phyloP scores from a whole-genome alignment of 1,140 invertebrate species.

The Pseudomyrmex flavicornis region DNA sequence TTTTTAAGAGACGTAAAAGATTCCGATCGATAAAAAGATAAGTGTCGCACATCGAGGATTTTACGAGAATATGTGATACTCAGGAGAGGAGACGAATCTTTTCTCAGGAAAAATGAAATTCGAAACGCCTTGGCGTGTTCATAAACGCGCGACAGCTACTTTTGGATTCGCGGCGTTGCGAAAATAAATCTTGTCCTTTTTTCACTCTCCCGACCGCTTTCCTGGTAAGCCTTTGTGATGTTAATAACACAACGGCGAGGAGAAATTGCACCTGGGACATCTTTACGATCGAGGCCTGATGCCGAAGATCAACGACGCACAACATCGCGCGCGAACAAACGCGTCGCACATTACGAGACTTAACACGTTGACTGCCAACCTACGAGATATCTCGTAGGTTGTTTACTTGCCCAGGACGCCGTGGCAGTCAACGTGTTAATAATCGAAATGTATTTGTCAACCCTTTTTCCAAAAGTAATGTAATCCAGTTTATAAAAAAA shows the following conservation, averaged over 20 bases:
- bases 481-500: slow-evolving; percentile 27
- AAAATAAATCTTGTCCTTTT: slow-evolving; percentile 47
- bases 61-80: not conserved
- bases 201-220: not conserved
- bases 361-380: too few relatives aligned
- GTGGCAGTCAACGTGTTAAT: too few relatives aligned
- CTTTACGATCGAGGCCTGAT: slow-evolving; percentile 38
- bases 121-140: slow-evolving; percentile 9
- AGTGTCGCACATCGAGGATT: not conserved
- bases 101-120: slow-evolving; percentile 21
- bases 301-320: slow-evolving; percentile 24
- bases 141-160: slow-evolving; percentile 21
- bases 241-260: slow-evolving; percentile 35
- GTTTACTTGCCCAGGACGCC: too few relatives aligned
- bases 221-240: slow-evolving; percentile 37
- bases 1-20: not conserved
- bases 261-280: slow-evolving; percentile 44
- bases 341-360: slow-evolving; percentile 39
- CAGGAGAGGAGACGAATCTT: not conserved
- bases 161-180: slow-evolving; percentile 44
- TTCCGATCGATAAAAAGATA: not conserved
- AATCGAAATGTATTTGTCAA: slow-evolving; percentile 40
- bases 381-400: too few relatives aligned
- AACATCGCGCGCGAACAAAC: not conserved
- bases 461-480: not conserved